These are phyloP conservation scores for Ostrea edulis DNA, from an alignment of 1,140 invertebrate species.

Conservation along the genomic window DNA sequence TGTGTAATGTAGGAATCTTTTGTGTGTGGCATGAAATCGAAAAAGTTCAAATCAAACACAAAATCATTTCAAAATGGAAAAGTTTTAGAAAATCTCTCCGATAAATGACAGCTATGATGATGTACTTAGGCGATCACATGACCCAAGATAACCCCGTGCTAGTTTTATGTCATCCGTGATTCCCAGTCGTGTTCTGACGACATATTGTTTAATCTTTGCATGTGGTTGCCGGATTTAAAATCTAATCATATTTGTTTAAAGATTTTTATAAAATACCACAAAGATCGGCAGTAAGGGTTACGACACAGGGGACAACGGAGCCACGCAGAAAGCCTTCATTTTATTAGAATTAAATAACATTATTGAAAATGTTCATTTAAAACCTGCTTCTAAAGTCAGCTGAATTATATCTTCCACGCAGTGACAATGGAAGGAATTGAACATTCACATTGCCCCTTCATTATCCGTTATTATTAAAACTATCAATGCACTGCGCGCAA, in stretches of 20 bases:
- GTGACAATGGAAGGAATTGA: neutral
- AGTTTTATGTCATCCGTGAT: neutral
- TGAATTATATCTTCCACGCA: neutral
- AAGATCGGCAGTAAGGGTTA: neutral
- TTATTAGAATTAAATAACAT: neutral
- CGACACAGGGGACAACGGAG: too few species aligned
- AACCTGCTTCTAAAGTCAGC: neutral
- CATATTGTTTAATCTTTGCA: neutral
- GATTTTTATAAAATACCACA: neutral
- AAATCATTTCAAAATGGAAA: too few species aligned
- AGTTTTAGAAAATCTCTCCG: too few species aligned
- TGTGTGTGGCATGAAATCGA: too few species aligned
- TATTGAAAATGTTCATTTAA: constrained; percentile 36
- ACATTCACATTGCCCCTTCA: neutral
- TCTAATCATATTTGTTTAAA: neutral
- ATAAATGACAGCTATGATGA: too few species aligned
- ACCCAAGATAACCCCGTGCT: neutral
- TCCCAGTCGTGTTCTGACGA: neutral
- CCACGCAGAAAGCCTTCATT: neutral
- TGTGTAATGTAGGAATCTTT: too few species aligned
- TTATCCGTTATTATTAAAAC: constrained; percentile 15
- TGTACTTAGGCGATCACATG: neutral
- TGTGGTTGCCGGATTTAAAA: neutral
- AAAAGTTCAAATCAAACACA: too few species aligned
- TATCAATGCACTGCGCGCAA: constrained; percentile 31